Evolutionary conservation across 2,113 vertebrate genomes (phyloP), one percentile per base, ranked within the genome.

Genomic region (Lepidothrix coronata): DNA sequence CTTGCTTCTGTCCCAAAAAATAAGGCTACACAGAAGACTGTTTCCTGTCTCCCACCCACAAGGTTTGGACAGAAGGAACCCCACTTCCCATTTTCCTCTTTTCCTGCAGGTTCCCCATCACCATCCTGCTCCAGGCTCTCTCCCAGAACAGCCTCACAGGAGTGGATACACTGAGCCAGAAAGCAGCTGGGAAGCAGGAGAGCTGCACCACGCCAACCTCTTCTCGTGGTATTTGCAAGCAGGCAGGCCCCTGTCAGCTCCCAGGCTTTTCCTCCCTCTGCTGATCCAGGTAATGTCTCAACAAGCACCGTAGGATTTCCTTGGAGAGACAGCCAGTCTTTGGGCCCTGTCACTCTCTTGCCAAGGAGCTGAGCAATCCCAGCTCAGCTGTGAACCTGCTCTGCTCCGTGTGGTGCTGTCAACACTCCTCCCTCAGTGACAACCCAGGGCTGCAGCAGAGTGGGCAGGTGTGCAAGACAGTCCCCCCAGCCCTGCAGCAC

Each of bases 351-450:
- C 44, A 37, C 46, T 68, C 59, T 48, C 66, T 61, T 91, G 93
- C 96, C 92, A 74, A 90, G 79, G 73, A 93, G 83, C 83, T 88
- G 93, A 96, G 94, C 95, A 94, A 96, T 93, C 85, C 77, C 2
- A 5, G 83, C 91, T 93, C 70, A 84, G 92, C 88, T 95, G 93
- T 37, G 37, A 86, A 14, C 68, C 88, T 8, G 91, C 88, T n/a
- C 79, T 0, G 2, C 83, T 55, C 92, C 54, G 27, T 21, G 83
- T 81, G 93, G 48, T 30, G 92, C 96, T 96, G 95, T 92, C 95
- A 92, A 86, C 91, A 58, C 96, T 67, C 90, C 23, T 57, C 85
- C 44, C 41, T 2, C 23, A 37, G 90, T 71, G 91, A 43, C 59
- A 92, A 86, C 31, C 57, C 14, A 2, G 83, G 93, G 93, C 70